phyloP scores from a whole-genome alignment of 2,113 vertebrate genomes.

The Tetraodon nigroviridis region DNA sequence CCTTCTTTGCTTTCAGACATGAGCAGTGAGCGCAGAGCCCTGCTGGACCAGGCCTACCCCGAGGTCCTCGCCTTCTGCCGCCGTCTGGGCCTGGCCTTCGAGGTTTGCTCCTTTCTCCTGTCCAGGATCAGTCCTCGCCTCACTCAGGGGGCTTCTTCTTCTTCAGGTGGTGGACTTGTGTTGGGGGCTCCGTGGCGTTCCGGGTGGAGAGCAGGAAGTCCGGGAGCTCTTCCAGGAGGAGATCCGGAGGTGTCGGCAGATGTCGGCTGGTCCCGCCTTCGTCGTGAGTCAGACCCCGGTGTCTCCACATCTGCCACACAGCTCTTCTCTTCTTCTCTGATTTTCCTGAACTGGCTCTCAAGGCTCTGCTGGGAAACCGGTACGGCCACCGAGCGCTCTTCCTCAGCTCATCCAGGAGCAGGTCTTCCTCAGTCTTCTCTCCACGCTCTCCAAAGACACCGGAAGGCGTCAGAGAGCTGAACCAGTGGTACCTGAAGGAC shows the following conservation, averaged over 20 bases:
- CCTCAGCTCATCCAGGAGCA: conserved; percentile 68
- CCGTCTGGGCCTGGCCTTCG: conserved; percentile 73
- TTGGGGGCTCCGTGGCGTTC: conserved; percentile 69
- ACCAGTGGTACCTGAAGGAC: conserved; percentile 71
- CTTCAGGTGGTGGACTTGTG: conserved; percentile 77
- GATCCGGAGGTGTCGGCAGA: conserved; percentile 64
- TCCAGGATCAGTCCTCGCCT: neutral
- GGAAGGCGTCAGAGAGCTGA: conserved; percentile 62
- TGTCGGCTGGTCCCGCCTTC: conserved; percentile 75
- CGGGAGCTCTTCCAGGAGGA: conserved; percentile 76
- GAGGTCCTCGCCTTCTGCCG: conserved; percentile 78
- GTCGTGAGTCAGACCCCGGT: conserved; percentile 64
- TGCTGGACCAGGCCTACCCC: conserved; percentile 73
- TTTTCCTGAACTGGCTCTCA: conserved; percentile 4
- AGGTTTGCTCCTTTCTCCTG: conserved; percentile 61
- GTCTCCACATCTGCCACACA: neutral
- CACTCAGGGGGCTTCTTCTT: neutral
- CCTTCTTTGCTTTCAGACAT: too few species aligned
- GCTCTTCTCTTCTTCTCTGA: neutral
- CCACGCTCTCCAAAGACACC: conserved; percentile 65
- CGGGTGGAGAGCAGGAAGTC: conserved; percentile 63
- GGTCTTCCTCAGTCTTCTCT: conserved; percentile 72
- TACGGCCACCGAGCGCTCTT: conserved; percentile 70
- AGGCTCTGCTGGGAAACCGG: conserved; percentile 81
- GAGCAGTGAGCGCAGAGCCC: conserved; percentile 74